Percentiles rank a stretch among this genome's conserved stretches.
Evolutionary conservation across 2,797 vertebrate species (phyloP).

Genomic region (Phyllotis vaccarum): DNA sequence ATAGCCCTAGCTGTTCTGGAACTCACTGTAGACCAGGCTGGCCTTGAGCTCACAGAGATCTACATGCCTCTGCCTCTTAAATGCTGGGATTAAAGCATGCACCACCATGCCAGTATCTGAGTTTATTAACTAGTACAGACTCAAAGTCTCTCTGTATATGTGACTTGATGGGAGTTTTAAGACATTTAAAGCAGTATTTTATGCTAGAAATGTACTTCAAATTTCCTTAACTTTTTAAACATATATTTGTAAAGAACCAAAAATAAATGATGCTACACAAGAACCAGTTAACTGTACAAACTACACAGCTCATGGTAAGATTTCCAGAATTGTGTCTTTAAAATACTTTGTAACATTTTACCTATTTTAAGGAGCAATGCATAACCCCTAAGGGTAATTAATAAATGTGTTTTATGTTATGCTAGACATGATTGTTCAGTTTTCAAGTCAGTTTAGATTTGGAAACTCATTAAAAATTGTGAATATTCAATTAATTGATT

Average conservation of each 20-base stretch:
- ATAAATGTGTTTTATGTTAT: slow-evolving; percentile 51
- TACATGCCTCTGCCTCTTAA: neutral
- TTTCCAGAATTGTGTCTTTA: slow-evolving; percentile 70
- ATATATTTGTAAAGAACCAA: slow-evolving; percentile 94
- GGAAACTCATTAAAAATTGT: slow-evolving; percentile 26
- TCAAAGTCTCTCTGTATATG: slow-evolving; percentile 36
- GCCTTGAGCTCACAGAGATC: neutral
- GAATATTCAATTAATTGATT: neutral
- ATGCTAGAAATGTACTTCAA: slow-evolving; percentile 62
- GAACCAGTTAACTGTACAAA: slow-evolving; percentile 96
- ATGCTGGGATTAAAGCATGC: neutral
- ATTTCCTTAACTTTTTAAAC: slow-evolving; percentile 89
- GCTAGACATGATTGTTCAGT: slow-evolving; percentile 31
- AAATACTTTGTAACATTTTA: slow-evolving; percentile 39
- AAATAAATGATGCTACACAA: slow-evolving; percentile 96
- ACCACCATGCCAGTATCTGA: neutral
- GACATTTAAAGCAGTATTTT: slow-evolving; percentile 49
- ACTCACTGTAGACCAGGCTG: neutral
- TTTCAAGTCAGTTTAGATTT: slow-evolving; percentile 51
- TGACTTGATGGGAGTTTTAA: slow-evolving; percentile 42
- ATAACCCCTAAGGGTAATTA: slow-evolving; percentile 2
- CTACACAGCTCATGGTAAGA: slow-evolving; percentile 93
- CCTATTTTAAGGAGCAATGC: neutral
- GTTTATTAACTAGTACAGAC: slow-evolving; percentile 41
- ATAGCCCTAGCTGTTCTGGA: neutral